These are phyloP conservation scores for Paradoxurus hermaphroditus DNA, from an alignment of 2,113 vertebrate species.

Conservation along the genomic window DNA sequence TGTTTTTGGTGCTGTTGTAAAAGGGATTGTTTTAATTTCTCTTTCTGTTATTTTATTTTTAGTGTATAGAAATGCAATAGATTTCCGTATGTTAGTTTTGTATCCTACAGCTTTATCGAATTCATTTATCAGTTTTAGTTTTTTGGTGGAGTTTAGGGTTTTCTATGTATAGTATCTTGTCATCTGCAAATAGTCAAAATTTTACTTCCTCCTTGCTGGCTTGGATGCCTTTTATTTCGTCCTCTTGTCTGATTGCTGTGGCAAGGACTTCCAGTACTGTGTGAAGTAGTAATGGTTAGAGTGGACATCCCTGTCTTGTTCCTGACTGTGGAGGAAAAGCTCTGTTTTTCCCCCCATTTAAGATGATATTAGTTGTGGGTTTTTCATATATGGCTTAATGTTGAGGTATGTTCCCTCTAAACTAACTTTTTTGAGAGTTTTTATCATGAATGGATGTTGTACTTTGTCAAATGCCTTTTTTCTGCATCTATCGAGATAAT, in stretches of 20 bases:
- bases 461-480: background rate
- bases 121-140: background rate
- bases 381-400: background rate
- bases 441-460: background rate
- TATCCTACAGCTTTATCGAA: background rate
- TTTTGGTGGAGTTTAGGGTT: background rate
- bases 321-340: background rate
- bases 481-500: background rate
- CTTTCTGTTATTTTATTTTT: background rate
- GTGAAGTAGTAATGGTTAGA: background rate
- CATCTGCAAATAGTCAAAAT: background rate
- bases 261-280: background rate
- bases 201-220: background rate
- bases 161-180: background rate
- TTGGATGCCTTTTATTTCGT: background rate
- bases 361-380: background rate
- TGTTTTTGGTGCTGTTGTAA: background rate
- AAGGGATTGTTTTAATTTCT: background rate
- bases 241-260: background rate
- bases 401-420: background rate
- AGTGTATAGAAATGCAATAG: background rate
- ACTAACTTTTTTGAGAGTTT: background rate
- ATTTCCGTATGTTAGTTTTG: background rate
- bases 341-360: background rate
- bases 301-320: background rate